Conservation (phyloP, 2,113 vertebrate genomes). For the Balaeniceps rex region DNA sequence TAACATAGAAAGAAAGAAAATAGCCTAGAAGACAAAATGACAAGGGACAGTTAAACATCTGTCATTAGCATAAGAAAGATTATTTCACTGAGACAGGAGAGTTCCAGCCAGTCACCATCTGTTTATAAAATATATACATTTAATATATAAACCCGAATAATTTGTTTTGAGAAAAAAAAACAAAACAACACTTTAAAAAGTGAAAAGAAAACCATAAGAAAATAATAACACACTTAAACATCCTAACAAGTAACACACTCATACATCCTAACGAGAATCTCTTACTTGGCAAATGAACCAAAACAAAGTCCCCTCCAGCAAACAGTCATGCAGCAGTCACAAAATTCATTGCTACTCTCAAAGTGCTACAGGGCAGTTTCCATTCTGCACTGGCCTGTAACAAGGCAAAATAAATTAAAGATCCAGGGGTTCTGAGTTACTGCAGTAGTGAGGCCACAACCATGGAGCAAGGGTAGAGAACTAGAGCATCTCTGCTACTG, state of each 20-base stretch:
- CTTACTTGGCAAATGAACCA: neutral
- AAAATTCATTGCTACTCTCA: neutral
- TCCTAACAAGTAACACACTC: neutral
- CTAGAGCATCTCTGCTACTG: neutral
- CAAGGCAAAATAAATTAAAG: neutral
- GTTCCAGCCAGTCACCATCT: neutral
- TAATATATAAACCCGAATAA: neutral
- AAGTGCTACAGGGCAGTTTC: neutral
- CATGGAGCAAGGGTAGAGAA: neutral
- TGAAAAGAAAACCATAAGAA: neutral
- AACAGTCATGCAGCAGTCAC: neutral
- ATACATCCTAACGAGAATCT: neutral
- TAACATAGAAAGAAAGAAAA: neutral
- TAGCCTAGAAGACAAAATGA: neutral
- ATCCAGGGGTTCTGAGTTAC: neutral
- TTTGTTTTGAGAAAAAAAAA: neutral
- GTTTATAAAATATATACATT: neutral
- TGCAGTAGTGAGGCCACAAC: neutral
- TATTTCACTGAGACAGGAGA: neutral
- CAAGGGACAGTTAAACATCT: neutral
- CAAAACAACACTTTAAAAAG: neutral
- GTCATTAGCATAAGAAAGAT: neutral
- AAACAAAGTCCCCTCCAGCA: neutral
- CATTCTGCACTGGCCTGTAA: neutral
- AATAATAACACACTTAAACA: neutral